These are phyloP conservation scores for Drosophila sp. DNA, from an alignment of 1,140 invertebrate genomes.

Conservation along the genomic window DNA sequence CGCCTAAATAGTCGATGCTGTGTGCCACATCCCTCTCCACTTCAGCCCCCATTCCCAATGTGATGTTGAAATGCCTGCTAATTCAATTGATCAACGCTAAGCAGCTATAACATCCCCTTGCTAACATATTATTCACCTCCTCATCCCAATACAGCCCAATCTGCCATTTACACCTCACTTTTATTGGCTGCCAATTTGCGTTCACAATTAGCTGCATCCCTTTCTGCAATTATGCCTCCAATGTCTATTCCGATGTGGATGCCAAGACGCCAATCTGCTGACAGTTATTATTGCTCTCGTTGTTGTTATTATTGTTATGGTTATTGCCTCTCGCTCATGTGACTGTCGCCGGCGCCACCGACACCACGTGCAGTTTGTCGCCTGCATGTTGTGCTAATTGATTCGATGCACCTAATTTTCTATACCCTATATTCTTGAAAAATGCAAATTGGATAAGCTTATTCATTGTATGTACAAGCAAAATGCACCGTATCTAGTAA, in stretches of 20 bases:
- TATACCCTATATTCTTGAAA: conserved; percentile 7
- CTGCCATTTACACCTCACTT: conserved; percentile 67
- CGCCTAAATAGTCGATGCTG: too few relatives aligned
- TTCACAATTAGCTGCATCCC: conserved; percentile 79
- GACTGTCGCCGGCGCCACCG: conserved; percentile 5
- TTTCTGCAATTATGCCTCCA: conserved; percentile 56
- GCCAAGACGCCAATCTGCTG: conserved; percentile 3
- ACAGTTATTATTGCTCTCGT: conserved; percentile 3
- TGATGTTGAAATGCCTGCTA: conserved; percentile 61
- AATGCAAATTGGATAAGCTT: too few relatives aligned
- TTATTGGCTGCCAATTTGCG: conserved; percentile 74
- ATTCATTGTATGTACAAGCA: too few relatives aligned
- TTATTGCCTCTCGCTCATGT: conserved; percentile 28
- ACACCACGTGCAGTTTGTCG: conserved; percentile 25
- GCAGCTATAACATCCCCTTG: neutral
- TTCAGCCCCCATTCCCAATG: too few relatives aligned
- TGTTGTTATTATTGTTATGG: conserved; percentile 25
- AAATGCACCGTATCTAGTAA: too few relatives aligned
- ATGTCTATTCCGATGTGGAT: neutral
- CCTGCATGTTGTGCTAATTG: conserved; percentile 34
- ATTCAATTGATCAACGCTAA: conserved; percentile 70
- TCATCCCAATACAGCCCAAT: neutral
- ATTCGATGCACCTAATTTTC: conserved; percentile 25
- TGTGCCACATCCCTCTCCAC: too few relatives aligned
- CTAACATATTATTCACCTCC: neutral